Conservation (phyloP, 2,797 vertebrate species). For the Enteromius mattozi region DNA sequence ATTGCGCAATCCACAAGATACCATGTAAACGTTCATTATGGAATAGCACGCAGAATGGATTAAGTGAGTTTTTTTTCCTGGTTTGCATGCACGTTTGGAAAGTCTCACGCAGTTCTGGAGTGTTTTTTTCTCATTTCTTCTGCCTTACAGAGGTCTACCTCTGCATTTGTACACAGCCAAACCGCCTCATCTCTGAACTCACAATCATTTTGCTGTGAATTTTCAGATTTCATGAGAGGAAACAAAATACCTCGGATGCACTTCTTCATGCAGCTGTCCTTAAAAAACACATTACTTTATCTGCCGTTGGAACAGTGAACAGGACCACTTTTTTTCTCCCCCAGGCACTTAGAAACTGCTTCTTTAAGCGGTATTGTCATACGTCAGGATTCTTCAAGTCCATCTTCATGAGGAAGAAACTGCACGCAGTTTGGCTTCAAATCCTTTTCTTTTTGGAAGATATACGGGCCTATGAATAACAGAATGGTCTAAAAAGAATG, state of each 20-base stretch:
- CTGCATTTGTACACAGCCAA: constrained; percentile 51
- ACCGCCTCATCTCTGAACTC: constrained; percentile 44
- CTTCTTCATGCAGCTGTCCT: constrained; percentile 50
- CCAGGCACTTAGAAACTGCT: constrained; percentile 57
- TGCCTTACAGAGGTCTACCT: constrained; percentile 60
- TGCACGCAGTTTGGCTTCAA: constrained; percentile 40
- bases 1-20: constrained; percentile 39
- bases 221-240: constrained; percentile 44
- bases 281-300: constrained; percentile 38
- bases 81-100: constrained; percentile 46
- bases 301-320: not conserved
- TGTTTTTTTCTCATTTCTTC: constrained; percentile 43
- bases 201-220: constrained; percentile 44
- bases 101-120: constrained; percentile 21
- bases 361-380: constrained; percentile 51
- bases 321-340: not conserved
- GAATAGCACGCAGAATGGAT: constrained; percentile 42
- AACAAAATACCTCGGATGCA: constrained; percentile 55
- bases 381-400: constrained; percentile 28
- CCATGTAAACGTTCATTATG: constrained; percentile 17
- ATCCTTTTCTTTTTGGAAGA: constrained; percentile 40
- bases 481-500: constrained; percentile 44
- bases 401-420: constrained; percentile 28
- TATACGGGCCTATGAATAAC: constrained; percentile 28
- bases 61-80: constrained; percentile 31